phyloP scores from a whole-genome alignment of 2,888 invertebrate genomes.

The Frankliniella fusca region DNA sequence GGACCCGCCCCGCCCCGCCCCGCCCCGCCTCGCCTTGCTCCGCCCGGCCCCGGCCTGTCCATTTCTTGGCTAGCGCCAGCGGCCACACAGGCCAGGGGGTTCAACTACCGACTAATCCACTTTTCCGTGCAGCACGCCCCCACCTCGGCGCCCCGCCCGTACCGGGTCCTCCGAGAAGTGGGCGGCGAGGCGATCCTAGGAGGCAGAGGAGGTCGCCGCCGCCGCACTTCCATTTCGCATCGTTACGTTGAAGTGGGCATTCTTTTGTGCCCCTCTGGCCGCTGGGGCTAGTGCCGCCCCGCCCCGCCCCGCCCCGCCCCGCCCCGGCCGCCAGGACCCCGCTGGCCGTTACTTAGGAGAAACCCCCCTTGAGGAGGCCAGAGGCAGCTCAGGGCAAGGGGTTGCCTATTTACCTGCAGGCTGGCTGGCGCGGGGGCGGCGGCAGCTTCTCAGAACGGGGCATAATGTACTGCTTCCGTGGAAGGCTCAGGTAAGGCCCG shows the following conservation, averaged over 20 bases:
- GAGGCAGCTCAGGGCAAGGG: background rate
- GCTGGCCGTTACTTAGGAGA: background rate
- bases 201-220: background rate
- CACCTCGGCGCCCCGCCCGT: background rate
- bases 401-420: background rate
- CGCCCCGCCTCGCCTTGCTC: background rate
- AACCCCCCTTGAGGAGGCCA: background rate
- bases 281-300: background rate
- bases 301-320: background rate
- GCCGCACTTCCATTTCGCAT: background rate
- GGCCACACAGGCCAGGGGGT: too few species aligned
- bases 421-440: too few species aligned
- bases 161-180: too few species aligned
- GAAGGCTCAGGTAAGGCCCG: background rate
- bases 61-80: too few species aligned
- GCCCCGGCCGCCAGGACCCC: background rate
- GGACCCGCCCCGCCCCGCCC: background rate
- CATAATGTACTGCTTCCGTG: slow-evolving; percentile 16
- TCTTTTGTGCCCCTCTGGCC: too few species aligned
- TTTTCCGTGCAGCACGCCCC: background rate
- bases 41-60: too few species aligned
- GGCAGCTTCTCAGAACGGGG: slow-evolving; percentile 3
- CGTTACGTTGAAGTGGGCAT: too few species aligned
- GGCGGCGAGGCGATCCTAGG: too few species aligned
- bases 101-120: background rate